Conservation (phyloP, 2,113 vertebrate genomes). For the Trichomycterus rosablanca region DNA sequence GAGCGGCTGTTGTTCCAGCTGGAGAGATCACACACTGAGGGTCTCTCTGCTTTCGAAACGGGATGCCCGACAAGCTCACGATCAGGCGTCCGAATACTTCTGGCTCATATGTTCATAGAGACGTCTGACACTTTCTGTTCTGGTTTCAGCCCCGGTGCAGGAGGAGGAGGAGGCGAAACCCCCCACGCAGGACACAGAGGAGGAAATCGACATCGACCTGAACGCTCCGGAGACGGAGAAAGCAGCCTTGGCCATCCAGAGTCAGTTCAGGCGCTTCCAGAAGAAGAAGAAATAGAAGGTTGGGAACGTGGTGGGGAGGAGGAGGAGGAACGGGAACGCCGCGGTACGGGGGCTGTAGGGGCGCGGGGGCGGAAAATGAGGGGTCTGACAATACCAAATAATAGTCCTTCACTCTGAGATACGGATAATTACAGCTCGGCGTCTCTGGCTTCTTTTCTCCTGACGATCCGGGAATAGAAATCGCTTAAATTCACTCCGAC, state of each 20-base stretch:
- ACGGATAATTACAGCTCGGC: conserved; percentile 29
- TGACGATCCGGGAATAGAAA: conserved; percentile 4
- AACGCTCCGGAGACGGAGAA: conserved; percentile 44
- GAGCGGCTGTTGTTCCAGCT: too few species aligned
- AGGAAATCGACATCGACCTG: conserved; percentile 47
- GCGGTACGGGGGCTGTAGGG: conserved; percentile 10
- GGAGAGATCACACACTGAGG: too few species aligned
- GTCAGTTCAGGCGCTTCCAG: conserved; percentile 47
- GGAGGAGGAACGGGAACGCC: conserved; percentile 5
- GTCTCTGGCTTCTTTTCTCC: not conserved
- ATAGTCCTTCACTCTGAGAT: conserved; percentile 28
- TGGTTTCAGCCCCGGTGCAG: too few species aligned
- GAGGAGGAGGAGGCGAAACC: conserved; percentile 24
- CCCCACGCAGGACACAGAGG: conserved; percentile 24
- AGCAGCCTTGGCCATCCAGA: conserved; percentile 47
- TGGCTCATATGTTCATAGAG: too few species aligned
- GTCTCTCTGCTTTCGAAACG: too few species aligned
- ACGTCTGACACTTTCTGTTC: too few species aligned
- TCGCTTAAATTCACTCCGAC: not conserved
- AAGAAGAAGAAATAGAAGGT: conserved; percentile 42
- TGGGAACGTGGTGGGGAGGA: too few species aligned
- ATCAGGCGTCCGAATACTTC: too few species aligned
- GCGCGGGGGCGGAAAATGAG: conserved; percentile 38
- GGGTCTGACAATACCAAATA: conserved; percentile 37
- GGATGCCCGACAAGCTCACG: too few species aligned